Conservation (phyloP, 1,140 invertebrate genomes). For the Drosophila lowei region DNA sequence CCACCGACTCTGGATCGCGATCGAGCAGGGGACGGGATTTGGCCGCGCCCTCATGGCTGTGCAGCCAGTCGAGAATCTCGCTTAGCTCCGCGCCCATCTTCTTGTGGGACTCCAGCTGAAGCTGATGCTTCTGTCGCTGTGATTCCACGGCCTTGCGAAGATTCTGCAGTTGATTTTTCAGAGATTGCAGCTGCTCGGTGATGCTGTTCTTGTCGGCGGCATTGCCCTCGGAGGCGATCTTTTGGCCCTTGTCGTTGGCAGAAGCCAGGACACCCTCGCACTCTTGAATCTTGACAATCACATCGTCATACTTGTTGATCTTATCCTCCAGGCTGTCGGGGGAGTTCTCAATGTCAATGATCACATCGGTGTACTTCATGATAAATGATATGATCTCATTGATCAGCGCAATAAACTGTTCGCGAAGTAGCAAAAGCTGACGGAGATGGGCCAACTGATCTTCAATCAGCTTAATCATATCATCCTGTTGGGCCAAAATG, state of each 20-base stretch:
- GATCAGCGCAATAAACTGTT: conserved; percentile 93
- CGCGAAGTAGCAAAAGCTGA: conserved; percentile 90
- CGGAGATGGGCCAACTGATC: conserved; percentile 91
- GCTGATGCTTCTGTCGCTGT: conserved; percentile 93
- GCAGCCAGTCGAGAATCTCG: conserved; percentile 92
- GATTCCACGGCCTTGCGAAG: conserved; percentile 92
- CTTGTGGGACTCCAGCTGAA: conserved; percentile 93
- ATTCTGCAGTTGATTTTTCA: conserved; percentile 92
- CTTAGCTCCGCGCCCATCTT: conserved; percentile 92
- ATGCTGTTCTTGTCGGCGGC: conserved; percentile 93
- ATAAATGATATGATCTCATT: conserved; percentile 94
- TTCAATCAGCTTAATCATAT: conserved; percentile 91
- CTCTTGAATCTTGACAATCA: conserved; percentile 92
- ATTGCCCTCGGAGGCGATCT: conserved; percentile 94
- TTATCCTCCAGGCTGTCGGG: conserved; percentile 92
- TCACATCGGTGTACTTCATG: conserved; percentile 92
- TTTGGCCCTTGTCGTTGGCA: conserved; percentile 95
- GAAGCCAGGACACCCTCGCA: conserved; percentile 93
- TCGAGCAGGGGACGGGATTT: conserved; percentile 92
- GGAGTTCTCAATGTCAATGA: conserved; percentile 92
- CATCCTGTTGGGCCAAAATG: conserved; percentile 91
- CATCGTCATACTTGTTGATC: conserved; percentile 93
- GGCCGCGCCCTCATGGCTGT: conserved; percentile 91
- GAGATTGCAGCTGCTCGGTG: conserved; percentile 92
- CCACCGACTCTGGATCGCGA: conserved; percentile 90